Evolutionary conservation across 2,113 vertebrate species (phyloP).

Genomic region (Odocoileus hemionus): DNA sequence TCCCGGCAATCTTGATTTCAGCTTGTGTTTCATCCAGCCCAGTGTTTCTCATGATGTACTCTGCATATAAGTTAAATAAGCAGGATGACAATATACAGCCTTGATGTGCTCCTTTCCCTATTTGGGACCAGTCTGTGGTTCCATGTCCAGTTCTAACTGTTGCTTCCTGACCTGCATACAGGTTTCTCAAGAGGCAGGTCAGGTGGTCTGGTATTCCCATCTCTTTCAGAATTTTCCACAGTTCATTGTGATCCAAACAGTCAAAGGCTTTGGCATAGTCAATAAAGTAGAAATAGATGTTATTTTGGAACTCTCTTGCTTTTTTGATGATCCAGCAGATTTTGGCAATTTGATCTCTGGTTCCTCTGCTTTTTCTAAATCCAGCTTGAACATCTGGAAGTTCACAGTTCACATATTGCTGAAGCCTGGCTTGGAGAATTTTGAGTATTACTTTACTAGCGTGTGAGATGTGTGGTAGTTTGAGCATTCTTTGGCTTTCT

Average conservation of each 20-base stretch:
- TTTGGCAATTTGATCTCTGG: not conserved
- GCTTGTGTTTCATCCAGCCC: not conserved
- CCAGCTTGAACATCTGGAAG: not conserved
- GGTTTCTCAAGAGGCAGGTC: not conserved
- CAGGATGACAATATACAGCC: not conserved
- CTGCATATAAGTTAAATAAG: not conserved
- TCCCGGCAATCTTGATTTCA: not conserved
- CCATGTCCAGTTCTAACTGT: not conserved
- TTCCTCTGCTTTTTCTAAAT: not conserved
- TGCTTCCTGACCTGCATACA: not conserved
- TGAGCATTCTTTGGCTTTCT: not conserved
- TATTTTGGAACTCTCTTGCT: not conserved
- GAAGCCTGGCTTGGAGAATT: not conserved
- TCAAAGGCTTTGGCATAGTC: not conserved
- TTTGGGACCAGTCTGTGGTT: not conserved
- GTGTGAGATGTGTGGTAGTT: not conserved
- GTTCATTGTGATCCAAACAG: not conserved
- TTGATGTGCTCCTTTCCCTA: not conserved
- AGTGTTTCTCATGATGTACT: not conserved
- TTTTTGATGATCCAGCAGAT: not conserved
- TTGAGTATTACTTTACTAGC: not conserved
- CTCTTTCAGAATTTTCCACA: not conserved
- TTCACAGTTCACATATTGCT: fast-evolving
- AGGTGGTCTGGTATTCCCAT: too few species aligned
- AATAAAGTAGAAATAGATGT: not conserved